phyloP scores from a whole-genome alignment of 2,888 invertebrate genomes.

The Diploptera punctata region DNA sequence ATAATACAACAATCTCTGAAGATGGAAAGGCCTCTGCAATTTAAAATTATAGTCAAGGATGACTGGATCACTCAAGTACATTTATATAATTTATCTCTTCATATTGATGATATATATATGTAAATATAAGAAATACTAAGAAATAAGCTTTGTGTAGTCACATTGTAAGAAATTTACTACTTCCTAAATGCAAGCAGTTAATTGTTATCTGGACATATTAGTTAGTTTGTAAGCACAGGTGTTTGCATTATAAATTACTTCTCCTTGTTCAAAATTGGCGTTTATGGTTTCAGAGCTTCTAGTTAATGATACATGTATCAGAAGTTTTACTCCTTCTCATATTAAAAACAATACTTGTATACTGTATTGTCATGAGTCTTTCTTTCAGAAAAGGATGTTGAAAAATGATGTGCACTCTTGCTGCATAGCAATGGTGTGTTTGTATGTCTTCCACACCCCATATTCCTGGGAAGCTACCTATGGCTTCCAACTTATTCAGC shows the following conservation, averaged over 20 bases:
- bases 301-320: background rate
- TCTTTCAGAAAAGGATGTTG: background rate
- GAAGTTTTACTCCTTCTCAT: background rate
- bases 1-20: too few relatives aligned
- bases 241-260: background rate
- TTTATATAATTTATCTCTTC: too few relatives aligned
- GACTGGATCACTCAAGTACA: too few relatives aligned
- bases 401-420: background rate
- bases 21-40: too few relatives aligned
- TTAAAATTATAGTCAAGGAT: too few relatives aligned
- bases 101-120: too few relatives aligned
- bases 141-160: too few relatives aligned
- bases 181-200: too few relatives aligned
- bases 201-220: slow-evolving; percentile 4
- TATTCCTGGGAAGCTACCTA: background rate
- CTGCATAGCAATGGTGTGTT: background rate
- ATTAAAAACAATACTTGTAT: background rate
- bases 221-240: background rate
- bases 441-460: slow-evolving; percentile 4
- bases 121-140: too few relatives aligned
- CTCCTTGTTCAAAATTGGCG: slow-evolving; percentile 17
- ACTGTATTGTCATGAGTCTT: background rate
- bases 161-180: too few relatives aligned
- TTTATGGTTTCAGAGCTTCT: background rate
- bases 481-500: background rate